Conservation (phyloP, 64 coral and sea anemone species). For the Orbicella faveolata region DNA sequence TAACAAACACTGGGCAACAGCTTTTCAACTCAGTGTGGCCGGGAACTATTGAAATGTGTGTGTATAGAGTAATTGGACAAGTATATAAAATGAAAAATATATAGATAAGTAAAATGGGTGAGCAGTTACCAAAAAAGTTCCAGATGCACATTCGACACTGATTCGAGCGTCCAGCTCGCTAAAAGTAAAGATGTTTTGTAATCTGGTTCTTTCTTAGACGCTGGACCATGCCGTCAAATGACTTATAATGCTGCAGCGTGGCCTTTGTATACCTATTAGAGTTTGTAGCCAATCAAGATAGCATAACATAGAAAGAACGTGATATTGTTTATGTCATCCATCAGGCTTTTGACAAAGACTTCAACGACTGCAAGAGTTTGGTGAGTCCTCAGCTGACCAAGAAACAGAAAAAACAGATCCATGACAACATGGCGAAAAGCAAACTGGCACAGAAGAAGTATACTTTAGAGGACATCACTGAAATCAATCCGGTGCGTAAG, state of each 20-base stretch:
- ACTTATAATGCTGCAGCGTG: neutral
- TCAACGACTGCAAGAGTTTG: constrained; percentile 91
- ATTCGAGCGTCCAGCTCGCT: no score
- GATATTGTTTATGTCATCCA: neutral
- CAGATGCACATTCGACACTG: no score
- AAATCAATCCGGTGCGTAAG: constrained; percentile 68
- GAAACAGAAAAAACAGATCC: constrained; percentile 69
- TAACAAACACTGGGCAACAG: no score
- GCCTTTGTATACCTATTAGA: neutral
- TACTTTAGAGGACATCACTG: constrained; percentile 68
- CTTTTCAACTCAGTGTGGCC: no score
- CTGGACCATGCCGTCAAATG: no score
- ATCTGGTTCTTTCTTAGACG: no score
- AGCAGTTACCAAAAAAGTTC: no score
- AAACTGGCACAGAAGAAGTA: constrained; percentile 60
- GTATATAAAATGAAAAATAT: no score
- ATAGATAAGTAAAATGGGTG: no score
- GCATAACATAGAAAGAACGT: neutral
- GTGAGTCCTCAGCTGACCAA: constrained; percentile 63
- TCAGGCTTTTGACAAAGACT: constrained; percentile 42
- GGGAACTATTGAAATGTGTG: no score
- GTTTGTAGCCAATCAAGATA: neutral
- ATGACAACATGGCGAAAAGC: constrained; percentile 65
- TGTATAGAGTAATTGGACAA: no score
- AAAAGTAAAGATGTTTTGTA: no score